Evolutionary conservation across 1,140 invertebrate species (phyloP).

Genomic region (Popillia japonica): DNA sequence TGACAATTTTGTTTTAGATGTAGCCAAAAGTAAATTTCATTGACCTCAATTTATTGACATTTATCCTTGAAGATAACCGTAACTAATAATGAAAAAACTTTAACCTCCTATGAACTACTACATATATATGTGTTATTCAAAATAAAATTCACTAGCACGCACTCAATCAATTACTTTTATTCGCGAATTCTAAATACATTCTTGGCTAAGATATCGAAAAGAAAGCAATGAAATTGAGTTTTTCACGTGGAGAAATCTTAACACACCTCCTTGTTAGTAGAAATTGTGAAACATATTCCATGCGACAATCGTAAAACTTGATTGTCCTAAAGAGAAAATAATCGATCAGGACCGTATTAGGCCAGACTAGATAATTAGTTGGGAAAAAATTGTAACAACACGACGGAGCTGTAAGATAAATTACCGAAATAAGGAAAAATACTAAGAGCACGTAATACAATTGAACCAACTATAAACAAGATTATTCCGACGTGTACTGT

Average conservation of each 20-base stretch:
- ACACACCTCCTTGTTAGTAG: neutral
- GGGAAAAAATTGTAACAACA: neutral
- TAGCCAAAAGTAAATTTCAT: no score
- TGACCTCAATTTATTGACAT: no score
- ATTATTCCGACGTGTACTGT: neutral
- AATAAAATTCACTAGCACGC: no score
- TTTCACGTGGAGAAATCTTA: conserved; percentile 11
- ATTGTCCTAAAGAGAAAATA: neutral
- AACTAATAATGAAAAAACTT: no score
- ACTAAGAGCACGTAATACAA: neutral
- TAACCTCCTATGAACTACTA: no score
- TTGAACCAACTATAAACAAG: neutral
- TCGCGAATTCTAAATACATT: no score
- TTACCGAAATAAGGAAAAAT: conserved; percentile 8
- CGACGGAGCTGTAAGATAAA: neutral
- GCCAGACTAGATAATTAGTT: neutral
- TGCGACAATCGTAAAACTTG: conserved; percentile 4
- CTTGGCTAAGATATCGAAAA: neutral
- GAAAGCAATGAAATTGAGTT: conserved; percentile 9
- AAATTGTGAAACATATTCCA: conserved; percentile 13
- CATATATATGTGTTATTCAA: no score
- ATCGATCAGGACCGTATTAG: conserved; percentile 1
- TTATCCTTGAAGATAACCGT: no score
- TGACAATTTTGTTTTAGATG: no score
- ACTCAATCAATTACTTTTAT: no score